phyloP scores from a whole-genome alignment of 2,888 invertebrate species.

The Helicoverpa assulta region DNA sequence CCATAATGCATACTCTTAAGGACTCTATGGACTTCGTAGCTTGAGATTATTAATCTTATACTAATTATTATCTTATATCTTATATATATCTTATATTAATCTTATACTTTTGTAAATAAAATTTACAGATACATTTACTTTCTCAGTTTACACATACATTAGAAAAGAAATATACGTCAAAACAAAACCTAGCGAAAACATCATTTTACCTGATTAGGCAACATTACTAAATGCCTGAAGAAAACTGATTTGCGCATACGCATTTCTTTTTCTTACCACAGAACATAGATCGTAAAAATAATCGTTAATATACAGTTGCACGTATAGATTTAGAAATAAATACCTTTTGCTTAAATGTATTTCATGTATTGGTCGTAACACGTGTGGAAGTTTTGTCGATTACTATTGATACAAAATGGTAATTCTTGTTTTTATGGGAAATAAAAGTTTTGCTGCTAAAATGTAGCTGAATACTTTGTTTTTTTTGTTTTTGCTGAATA shows the following conservation, averaged over 20 bases:
- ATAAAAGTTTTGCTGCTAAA: constrained; percentile 26
- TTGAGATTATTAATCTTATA: too few relatives aligned
- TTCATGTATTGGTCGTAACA: constrained; percentile 46
- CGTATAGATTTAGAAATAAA: constrained; percentile 62
- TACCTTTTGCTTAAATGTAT: constrained; percentile 48
- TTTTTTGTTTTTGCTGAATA: constrained; percentile 12
- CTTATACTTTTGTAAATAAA: background rate
- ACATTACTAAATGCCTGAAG: constrained; percentile 1
- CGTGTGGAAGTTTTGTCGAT: constrained; percentile 42
- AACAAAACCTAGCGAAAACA: too few relatives aligned
- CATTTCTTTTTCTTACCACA: constrained; percentile 50
- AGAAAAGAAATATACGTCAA: too few relatives aligned
- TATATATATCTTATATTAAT: too few relatives aligned
- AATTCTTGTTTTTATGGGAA: constrained; percentile 47
- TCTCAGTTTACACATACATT: background rate
- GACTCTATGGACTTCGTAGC: too few relatives aligned
- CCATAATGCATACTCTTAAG: too few relatives aligned
- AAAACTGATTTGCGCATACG: background rate
- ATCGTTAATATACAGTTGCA: constrained; percentile 66
- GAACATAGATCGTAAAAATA: constrained; percentile 64
- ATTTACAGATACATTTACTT: background rate
- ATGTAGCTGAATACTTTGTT: constrained; percentile 8
- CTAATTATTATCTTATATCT: too few relatives aligned
- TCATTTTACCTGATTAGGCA: too few relatives aligned
- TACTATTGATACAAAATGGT: constrained; percentile 34